Base-by-base conservation (phyloP, 2,113 vertebrate species). In the Procavia capensis region DNA sequence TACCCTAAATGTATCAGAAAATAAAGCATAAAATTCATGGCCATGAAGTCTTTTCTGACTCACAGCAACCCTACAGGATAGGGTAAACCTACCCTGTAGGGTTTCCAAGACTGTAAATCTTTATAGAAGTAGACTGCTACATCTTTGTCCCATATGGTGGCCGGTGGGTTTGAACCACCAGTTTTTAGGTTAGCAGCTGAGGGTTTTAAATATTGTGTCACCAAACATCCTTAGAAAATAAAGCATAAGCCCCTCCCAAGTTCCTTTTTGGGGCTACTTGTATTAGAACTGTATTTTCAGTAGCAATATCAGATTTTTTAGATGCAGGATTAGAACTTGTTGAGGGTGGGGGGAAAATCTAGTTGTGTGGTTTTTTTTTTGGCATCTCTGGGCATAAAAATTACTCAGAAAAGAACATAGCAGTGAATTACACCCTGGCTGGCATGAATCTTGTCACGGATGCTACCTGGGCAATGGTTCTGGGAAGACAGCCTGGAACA, bases 271-370 rank as follows among this genome's bases (percentile, higher is more conserved):
- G 85, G 88, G 9, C 22, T 39, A 27, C 63, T 45, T 91, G 34
- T 61, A 39, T 61, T 14, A 79, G 91, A 92, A 82, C 39, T 27
- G 6, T 39, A 72, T 75, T 95, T 85, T 74, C 24, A 80, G 54
- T 39, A 27, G 27, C 24, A 74, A 63, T n/a, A 29, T 88, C 66
- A 85, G 68, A 66, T 76, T 50, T 94, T 59, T 93, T 93, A 63
- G 88, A 66, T n/a, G 1, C 61, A 90, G 72, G 54, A 78, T 13
- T 16, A 85, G 27, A 81, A 75, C 6, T 36, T 85, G 45, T 61
- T 61, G 61, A 0, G 36, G 36, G 13, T 39, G 41, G 36, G 36
- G 13, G 45, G 41, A 45, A 80, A 57, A 43, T 91, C 34, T 90
- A 25, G n/a, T n/a, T n/a, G n/a, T n/a, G n/a, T n/a, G n/a, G n/a